These are phyloP conservation scores for Gila robusta DNA, from an alignment of 2,797 vertebrate species.

Conservation along the genomic window DNA sequence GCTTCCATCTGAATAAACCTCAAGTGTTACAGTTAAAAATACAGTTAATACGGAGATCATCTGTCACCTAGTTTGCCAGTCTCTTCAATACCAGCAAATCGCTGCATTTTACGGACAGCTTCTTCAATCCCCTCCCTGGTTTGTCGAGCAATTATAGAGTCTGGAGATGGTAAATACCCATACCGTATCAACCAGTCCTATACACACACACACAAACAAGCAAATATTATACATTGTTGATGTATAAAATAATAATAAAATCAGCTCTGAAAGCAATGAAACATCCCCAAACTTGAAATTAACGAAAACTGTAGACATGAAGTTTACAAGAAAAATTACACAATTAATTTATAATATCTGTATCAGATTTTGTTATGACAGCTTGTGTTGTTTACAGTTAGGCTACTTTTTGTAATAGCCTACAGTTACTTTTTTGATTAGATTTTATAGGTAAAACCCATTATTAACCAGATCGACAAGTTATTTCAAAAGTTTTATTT, in stretches of 20 bases:
- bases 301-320: neutral
- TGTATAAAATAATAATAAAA: too few relatives aligned
- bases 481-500: neutral
- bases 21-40: neutral
- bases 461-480: neutral
- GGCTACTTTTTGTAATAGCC: neutral
- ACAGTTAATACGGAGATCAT: neutral
- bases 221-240: neutral
- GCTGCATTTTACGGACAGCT: slow-evolving; percentile 86
- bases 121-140: slow-evolving; percentile 77
- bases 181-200: slow-evolving; percentile 90
- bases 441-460: neutral
- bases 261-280: neutral
- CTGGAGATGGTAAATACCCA: slow-evolving; percentile 85
- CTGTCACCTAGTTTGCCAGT: slow-evolving; percentile 83
- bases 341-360: neutral
- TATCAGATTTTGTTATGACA: neutral
- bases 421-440: neutral
- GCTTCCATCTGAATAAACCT: neutral
- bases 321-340: neutral
- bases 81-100: slow-evolving; percentile 82
- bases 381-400: neutral
- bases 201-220: slow-evolving; percentile 13
- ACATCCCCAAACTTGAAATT: neutral
- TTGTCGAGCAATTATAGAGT: slow-evolving; percentile 80